A percentile compares a stretch with the other conserved stretches of the same genome.
phyloP scores from a whole-genome alignment of 2,888 invertebrate genomes.

The Dione juno region DNA sequence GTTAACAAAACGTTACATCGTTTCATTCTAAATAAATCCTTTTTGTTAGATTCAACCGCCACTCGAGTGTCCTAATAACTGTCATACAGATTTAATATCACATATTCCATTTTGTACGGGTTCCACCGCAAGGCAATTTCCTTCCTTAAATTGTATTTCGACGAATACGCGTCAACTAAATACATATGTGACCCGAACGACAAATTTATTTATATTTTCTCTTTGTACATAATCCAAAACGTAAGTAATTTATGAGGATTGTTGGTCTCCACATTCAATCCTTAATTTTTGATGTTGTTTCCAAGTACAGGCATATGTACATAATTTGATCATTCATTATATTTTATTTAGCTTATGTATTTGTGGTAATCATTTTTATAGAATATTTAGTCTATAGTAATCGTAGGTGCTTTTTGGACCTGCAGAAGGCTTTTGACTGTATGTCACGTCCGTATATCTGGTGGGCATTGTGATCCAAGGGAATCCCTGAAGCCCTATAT shows the following conservation, averaged over 20 bases:
- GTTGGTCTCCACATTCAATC: neutral
- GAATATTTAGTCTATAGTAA: neutral
- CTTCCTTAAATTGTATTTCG: conserved; percentile 80
- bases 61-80: conserved; percentile 65
- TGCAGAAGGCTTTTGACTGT: too few relatives aligned
- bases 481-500: too few relatives aligned
- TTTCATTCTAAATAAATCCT: conserved; percentile 43
- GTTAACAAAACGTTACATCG: conserved; percentile 63
- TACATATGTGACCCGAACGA: conserved; percentile 75
- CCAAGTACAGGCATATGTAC: neutral
- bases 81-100: conserved; percentile 82
- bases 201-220: conserved; percentile 75
- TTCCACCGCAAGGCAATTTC: conserved; percentile 76
- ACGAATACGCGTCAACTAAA: conserved; percentile 77
- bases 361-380: too few relatives aligned
- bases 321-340: neutral
- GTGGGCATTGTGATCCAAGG: too few relatives aligned
- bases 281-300: neutral
- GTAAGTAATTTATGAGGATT: conserved; percentile 40
- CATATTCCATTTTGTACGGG: conserved; percentile 76
- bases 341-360: too few relatives aligned
- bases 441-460: too few relatives aligned
- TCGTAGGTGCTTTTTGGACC: neutral
- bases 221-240: conserved; percentile 52
- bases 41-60: conserved; percentile 44